Percentiles rank a stretch among this genome's conserved stretches.
Evolutionary conservation across 2,888 invertebrate genomes (phyloP).

Genomic region (Dyspetes luteomarginatus): DNA sequence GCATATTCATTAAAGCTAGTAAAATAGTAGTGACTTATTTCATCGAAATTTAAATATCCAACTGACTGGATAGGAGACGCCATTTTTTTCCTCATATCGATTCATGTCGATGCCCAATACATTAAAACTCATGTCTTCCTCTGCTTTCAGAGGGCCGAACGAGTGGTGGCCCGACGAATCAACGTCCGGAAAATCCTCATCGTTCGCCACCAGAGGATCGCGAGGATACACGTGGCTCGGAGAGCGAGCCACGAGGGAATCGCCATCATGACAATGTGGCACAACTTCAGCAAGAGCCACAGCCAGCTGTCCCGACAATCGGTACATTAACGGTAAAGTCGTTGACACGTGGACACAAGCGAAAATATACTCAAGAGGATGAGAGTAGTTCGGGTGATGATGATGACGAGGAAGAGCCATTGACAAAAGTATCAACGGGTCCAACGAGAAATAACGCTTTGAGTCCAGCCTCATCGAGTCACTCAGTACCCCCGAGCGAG

Average conservation of each 20-base stretch:
- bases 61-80: too few relatives aligned
- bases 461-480: slow-evolving; percentile 87
- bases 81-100: too few relatives aligned
- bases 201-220: slow-evolving; percentile 83
- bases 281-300: slow-evolving; percentile 83
- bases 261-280: slow-evolving; percentile 84
- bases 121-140: background rate
- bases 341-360: slow-evolving; percentile 85
- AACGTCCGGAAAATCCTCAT: slow-evolving; percentile 83
- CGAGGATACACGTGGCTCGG: slow-evolving; percentile 84
- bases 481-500: slow-evolving; percentile 84
- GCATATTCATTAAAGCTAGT: too few relatives aligned
- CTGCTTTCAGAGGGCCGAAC: slow-evolving; percentile 84
- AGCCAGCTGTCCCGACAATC: slow-evolving; percentile 73
- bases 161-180: slow-evolving; percentile 85
- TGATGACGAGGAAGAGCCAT: slow-evolving; percentile 84
- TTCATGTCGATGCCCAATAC: too few relatives aligned
- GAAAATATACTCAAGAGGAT: slow-evolving; percentile 85
- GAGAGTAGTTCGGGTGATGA: slow-evolving; percentile 84
- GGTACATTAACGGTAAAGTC: slow-evolving; percentile 74
- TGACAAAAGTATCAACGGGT: slow-evolving; percentile 64
- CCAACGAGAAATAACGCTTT: slow-evolving; percentile 83
- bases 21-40: too few relatives aligned
- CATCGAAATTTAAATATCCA: too few relatives aligned
- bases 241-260: slow-evolving; percentile 85